Evolutionary conservation across 2,888 invertebrate genomes (phyloP).

Genomic region (Petrolisthes cinctipes): DNA sequence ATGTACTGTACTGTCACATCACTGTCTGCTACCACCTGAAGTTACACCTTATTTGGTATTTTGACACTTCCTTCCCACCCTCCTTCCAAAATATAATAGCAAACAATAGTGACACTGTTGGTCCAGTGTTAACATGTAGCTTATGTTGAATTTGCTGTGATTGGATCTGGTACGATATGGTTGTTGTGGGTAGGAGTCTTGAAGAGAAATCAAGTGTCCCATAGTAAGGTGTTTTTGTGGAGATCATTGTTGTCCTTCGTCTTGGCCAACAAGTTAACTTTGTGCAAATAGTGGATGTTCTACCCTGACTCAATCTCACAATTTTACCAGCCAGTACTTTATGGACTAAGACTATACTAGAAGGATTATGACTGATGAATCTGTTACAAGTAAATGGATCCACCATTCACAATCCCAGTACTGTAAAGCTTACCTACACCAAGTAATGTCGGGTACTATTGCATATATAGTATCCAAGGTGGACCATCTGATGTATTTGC

Average conservation of each 20-base stretch:
- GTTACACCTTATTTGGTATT: not conserved
- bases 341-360: too few species aligned
- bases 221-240: conserved; percentile 41
- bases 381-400: too few species aligned
- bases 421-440: too few species aligned
- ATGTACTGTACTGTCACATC: not conserved
- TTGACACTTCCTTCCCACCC: not conserved
- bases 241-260: not conserved
- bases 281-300: not conserved
- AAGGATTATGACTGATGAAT: too few species aligned
- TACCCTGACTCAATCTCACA: not conserved
- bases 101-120: not conserved
- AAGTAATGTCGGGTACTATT: too few species aligned
- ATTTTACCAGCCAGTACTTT: too few species aligned
- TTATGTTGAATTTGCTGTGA: not conserved
- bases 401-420: too few species aligned
- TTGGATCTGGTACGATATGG: not conserved
- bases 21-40: not conserved
- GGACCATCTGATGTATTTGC: too few species aligned
- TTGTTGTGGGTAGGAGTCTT: conserved; percentile 11
- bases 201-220: conserved; percentile 48
- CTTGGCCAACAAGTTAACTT: conserved; percentile 1
- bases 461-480: too few species aligned
- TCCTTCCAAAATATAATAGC: not conserved
- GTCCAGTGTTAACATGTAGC: not conserved